Evolutionary conservation across 2,888 invertebrate genomes (phyloP).

Genomic region (Diaperis boleti): DNA sequence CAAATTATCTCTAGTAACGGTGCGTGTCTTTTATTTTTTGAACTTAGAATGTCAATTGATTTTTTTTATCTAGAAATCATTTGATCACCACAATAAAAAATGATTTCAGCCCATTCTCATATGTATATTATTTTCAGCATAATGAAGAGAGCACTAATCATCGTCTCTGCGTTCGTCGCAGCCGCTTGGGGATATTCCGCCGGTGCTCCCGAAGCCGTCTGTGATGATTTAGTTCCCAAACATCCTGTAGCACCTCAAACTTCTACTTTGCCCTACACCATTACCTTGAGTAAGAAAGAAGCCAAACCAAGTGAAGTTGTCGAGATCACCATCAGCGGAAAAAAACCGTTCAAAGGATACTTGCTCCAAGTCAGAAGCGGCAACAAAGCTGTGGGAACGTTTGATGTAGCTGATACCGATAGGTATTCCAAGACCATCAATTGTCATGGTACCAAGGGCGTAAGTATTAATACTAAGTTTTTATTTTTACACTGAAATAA

Average conservation of each 20-base stretch:
- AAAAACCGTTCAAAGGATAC: slow-evolving; percentile 73
- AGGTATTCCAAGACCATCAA: slow-evolving; percentile 69
- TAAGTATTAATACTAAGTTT: slow-evolving; percentile 64
- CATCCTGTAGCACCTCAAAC: slow-evolving; percentile 74
- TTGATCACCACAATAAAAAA: no score
- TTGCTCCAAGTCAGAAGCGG: slow-evolving; percentile 75
- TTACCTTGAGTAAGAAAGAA: slow-evolving; percentile 55
- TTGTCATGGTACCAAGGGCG: slow-evolving; percentile 69
- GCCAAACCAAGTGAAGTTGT: slow-evolving; percentile 67
- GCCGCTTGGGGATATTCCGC: slow-evolving; percentile 68
- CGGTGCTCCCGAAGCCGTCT: slow-evolving; percentile 75
- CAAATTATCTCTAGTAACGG: no score
- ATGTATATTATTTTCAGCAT: slow-evolving; percentile 32
- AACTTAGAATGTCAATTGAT: no score
- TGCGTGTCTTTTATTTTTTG: no score
- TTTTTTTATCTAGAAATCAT: no score
- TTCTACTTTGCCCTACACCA: slow-evolving; percentile 71
- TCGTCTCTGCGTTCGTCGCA: slow-evolving; percentile 44
- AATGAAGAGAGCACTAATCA: slow-evolving; percentile 30
- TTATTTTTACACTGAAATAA: background rate
- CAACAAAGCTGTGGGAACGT: slow-evolving; percentile 73
- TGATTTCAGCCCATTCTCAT: no score
- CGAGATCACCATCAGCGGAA: slow-evolving; percentile 69
- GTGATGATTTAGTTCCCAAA: slow-evolving; percentile 76
- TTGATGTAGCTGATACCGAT: slow-evolving; percentile 69